Conservation (phyloP, 2,888 invertebrate species). For the Eilema depressum region DNA sequence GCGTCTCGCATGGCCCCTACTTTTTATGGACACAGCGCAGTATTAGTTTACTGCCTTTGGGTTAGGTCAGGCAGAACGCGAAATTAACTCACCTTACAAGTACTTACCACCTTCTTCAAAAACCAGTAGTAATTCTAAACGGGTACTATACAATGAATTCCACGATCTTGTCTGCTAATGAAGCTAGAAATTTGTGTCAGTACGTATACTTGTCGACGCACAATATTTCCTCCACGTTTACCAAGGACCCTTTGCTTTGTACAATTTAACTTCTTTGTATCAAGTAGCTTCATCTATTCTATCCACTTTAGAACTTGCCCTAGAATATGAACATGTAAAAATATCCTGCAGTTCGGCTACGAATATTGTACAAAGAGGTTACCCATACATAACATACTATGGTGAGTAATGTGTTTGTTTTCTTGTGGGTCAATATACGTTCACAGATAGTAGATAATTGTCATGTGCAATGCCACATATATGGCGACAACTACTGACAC, state of each 20-base stretch:
- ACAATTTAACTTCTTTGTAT: not conserved
- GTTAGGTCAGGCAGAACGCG: too few relatives aligned
- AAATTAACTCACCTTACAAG: too few relatives aligned
- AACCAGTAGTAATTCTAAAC: too few relatives aligned
- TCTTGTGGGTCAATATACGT: not conserved
- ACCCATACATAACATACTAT: not conserved
- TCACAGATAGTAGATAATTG: not conserved
- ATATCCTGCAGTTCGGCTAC: not conserved
- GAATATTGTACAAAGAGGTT: too few relatives aligned
- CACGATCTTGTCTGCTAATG: not conserved
- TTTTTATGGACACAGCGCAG: too few relatives aligned
- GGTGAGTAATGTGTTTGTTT: not conserved
- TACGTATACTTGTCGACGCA: not conserved
- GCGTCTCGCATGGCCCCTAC: too few relatives aligned
- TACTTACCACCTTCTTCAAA: too few relatives aligned
- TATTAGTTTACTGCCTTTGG: too few relatives aligned
- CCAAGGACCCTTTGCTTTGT: not conserved
- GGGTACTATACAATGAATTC: not conserved
- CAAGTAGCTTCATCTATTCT: not conserved
- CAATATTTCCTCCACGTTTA: not conserved
- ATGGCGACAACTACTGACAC: not conserved
- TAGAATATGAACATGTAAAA: not conserved
- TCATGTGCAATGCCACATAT: not conserved
- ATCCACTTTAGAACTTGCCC: too few relatives aligned
- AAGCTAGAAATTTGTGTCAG: not conserved